Conservation (phyloP, 2,113 vertebrate genomes). For the Glaucomys volans region DNA sequence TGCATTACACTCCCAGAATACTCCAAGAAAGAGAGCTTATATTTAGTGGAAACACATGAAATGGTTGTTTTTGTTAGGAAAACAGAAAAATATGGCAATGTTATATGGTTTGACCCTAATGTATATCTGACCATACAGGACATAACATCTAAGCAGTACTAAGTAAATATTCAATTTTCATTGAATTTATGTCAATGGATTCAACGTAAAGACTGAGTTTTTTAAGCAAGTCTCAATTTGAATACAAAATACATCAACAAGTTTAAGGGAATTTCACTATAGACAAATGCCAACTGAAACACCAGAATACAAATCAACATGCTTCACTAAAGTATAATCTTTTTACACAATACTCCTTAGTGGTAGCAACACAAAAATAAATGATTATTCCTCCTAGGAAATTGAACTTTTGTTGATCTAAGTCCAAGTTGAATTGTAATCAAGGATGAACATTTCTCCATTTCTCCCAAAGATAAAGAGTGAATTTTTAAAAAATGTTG, state of each 20-base stretch:
- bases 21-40: neutral
- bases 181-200: neutral
- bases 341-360: constrained; percentile 8
- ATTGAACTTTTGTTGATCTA: neutral
- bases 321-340: neutral
- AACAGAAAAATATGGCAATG: neutral
- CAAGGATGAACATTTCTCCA: constrained; percentile 19
- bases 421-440: neutral
- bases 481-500: neutral
- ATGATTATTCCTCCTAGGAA: neutral
- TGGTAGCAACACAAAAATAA: constrained; percentile 55
- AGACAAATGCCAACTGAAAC: constrained; percentile 53
- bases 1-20: neutral
- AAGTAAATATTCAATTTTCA: constrained; percentile 38
- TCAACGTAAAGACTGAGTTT: constrained; percentile 4
- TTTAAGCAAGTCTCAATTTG: neutral
- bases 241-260: constrained; percentile 29
- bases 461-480: constrained; percentile 5
- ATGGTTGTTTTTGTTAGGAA: neutral
- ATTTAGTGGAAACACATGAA: neutral
- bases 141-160: neutral
- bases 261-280: neutral
- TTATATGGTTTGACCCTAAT: neutral
- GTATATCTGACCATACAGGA: neutral
- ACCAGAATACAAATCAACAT: neutral